Base-by-base conservation (phyloP, 2,888 invertebrate species). In the Parnassius apollo region DNA sequence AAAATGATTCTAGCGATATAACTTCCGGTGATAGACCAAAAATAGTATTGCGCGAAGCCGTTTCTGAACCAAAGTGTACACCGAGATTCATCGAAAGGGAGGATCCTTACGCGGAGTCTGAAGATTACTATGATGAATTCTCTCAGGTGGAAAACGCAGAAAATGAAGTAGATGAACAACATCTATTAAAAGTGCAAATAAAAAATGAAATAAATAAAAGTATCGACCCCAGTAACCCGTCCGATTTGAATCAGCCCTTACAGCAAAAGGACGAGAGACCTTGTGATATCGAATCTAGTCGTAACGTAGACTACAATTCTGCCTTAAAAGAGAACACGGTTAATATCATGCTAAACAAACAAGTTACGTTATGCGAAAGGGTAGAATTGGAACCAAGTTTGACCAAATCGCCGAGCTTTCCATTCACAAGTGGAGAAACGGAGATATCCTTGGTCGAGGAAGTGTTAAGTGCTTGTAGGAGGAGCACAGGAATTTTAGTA, bases 191-290 rank as follows among this genome's bases (percentile, higher is more conserved):
- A 81, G 86, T 92, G 49, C 89, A 88, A 69, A 82, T 84, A 65
- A 92, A 91, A 67, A 92, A 92, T 60, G 92, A 92, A 78, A 88
- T 92, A 49, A 92, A 92, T 67, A 89, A 78, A 74, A 82, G 71
- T 62, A 88, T 83, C 62, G 90, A 88, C 68, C 76, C 80, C 42
- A 80, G 72, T 54, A 81, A 81, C 68, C 70, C 79, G 45, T 69
- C 79, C 7, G 86, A 88, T 55, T 72, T 78, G 46, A 78, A 79
- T 42, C 70, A 66, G 42, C 70, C 75, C 42, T 62, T 76, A 13
- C 66, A 73, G 46, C 77, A 77, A 63, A 83, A 83, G 66, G 88
- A 85, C 10, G 87, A 85, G 11, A 84, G 68, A 73, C 69, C 77
- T 55, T 75, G 73, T 76, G 88, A 88, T 73, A 77, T 77, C 42